Evolutionary conservation across 2,888 invertebrate genomes (phyloP).

Genomic region (Cyclophora albipunctata): DNA sequence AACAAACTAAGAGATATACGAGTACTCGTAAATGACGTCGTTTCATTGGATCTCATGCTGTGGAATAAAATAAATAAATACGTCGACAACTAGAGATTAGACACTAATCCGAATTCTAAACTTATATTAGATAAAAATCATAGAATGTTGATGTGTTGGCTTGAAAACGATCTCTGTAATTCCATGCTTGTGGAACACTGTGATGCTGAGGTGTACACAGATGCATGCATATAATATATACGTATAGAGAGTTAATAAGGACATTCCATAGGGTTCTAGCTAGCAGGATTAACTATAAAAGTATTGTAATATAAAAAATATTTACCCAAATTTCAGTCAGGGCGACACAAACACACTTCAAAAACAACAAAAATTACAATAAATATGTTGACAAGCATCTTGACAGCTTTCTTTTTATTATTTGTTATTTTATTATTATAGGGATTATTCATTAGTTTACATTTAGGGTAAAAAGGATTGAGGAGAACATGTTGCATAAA

Average conservation of each 20-base stretch:
- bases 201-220: slow-evolving; percentile 48
- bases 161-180: slow-evolving; percentile 9
- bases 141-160: slow-evolving; percentile 13
- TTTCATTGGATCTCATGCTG: slow-evolving; percentile 37
- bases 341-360: slow-evolving; percentile 69
- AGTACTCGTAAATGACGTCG: not conserved
- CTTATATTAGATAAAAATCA: slow-evolving; percentile 21
- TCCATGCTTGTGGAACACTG: slow-evolving; percentile 31
- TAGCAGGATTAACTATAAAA: slow-evolving; percentile 60
- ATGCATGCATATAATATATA: slow-evolving; percentile 51
- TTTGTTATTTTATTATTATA: slow-evolving; percentile 13
- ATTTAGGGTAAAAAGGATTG: slow-evolving; percentile 1
- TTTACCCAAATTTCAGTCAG: slow-evolving; percentile 71
- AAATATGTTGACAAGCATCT: slow-evolving; percentile 66
- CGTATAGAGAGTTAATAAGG: slow-evolving; percentile 43
- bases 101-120: slow-evolving; percentile 7
- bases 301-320: slow-evolving; percentile 63
- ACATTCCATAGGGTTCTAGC: slow-evolving; percentile 65
- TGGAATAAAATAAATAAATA: slow-evolving; percentile 25
- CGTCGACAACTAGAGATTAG: slow-evolving; percentile 24
- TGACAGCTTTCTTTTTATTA: slow-evolving; percentile 67
- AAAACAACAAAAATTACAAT: slow-evolving; percentile 51
- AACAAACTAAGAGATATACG: too few species aligned
- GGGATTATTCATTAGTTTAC: slow-evolving; percentile 1
- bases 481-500: not conserved